Evolutionary conservation across 1,140 invertebrate genomes (phyloP).

Genomic region (Drosophila micromelanica): DNA sequence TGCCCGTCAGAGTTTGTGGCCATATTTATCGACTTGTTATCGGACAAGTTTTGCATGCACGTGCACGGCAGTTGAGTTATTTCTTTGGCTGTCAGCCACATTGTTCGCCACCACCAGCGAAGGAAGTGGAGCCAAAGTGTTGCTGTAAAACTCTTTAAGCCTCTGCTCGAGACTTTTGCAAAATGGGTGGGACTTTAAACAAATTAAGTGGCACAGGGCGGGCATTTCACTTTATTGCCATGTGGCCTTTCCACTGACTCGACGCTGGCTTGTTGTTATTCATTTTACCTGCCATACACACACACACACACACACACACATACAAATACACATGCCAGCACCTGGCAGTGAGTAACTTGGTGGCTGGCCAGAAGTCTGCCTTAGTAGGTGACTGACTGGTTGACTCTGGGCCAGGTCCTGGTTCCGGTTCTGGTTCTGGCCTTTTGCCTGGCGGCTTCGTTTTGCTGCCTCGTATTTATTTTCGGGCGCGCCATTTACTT

Average conservation of each 20-base stretch:
- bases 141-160: conserved; percentile 42
- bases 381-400: conserved; percentile 45
- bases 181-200: conserved; percentile 48
- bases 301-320: neutral
- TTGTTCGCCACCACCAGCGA: neutral
- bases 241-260: conserved; percentile 25
- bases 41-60: neutral
- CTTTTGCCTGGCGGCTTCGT: conserved; percentile 26
- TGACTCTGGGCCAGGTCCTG: conserved; percentile 20
- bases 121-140: neutral
- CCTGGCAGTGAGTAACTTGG: conserved; percentile 25
- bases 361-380: conserved; percentile 39
- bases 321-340: neutral
- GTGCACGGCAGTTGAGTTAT: conserved; percentile 5
- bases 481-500: conserved; percentile 62
- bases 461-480: conserved; percentile 55
- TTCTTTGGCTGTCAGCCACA: conserved; percentile 16
- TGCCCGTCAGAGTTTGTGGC: no score
- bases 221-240: conserved; percentile 62
- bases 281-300: conserved; percentile 46
- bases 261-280: conserved; percentile 55
- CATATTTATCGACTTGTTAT: conserved; percentile 7
- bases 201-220: conserved; percentile 76
- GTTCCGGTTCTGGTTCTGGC: conserved; percentile 1
- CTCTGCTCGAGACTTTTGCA: conserved; percentile 37